These are phyloP conservation scores for Chrysaora quinquecirrha DNA, from an alignment of 30 jellyfish, hydroid and myxozoan genomes.

Conservation along the genomic window DNA sequence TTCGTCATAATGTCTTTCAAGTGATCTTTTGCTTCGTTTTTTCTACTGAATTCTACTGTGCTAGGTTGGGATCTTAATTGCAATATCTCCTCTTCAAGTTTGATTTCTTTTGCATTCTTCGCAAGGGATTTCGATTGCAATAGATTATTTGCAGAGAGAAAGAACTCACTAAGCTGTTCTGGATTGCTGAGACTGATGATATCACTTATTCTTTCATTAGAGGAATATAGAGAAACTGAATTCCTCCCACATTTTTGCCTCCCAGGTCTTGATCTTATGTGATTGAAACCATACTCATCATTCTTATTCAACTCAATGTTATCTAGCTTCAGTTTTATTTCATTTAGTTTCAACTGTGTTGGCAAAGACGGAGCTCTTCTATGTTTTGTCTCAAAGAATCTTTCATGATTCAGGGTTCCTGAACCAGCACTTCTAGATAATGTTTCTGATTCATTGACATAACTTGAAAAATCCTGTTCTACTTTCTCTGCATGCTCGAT, in stretches of 20 bases:
- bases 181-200: conserved; percentile 13
- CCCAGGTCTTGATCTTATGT: conserved; percentile 52
- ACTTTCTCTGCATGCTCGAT: conserved; percentile 30
- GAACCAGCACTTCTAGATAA: conserved; percentile 47
- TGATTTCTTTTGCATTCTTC: conserved; percentile 74
- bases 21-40: conserved; percentile 46
- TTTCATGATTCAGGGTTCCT: conserved; percentile 18
- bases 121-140: conserved; percentile 70
- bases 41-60: conserved; percentile 75
- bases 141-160: conserved; percentile 1
- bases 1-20: conserved; percentile 52
- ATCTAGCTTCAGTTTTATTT: conserved; percentile 64
- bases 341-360: conserved; percentile 48
- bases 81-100: conserved; percentile 75
- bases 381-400: conserved; percentile 45
- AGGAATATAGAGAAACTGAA: conserved; percentile 70
- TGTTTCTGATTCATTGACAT: conserved; percentile 10
- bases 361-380: conserved; percentile 79
- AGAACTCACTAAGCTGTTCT: background rate
- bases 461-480: conserved; percentile 7
- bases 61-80: conserved; percentile 84
- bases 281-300: conserved; percentile 93
- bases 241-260: conserved; percentile 23
- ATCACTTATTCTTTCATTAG: conserved; percentile 26
- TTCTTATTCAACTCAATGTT: conserved; percentile 70